phyloP scores from a whole-genome alignment of 2,113 vertebrate genomes.

The Origma solitaria region DNA sequence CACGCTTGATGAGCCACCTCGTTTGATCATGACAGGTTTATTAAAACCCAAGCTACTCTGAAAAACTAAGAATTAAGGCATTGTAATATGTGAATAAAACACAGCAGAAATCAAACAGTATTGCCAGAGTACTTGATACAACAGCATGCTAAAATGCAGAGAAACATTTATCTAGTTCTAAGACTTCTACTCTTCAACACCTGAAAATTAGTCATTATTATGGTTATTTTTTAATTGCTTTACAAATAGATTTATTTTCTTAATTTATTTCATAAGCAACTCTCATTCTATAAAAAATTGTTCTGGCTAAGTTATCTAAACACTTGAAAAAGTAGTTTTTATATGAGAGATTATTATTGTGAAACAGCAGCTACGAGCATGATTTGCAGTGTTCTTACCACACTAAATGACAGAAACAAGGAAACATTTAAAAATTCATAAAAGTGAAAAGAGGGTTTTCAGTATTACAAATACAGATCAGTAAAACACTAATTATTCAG shows the following conservation, averaged over 20 bases:
- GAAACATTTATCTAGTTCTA: neutral
- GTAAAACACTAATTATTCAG: neutral
- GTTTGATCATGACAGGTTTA: neutral
- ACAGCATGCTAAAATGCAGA: neutral
- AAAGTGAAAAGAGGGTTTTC: neutral
- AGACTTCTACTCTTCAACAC: neutral
- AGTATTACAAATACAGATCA: neutral
- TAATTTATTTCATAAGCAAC: neutral
- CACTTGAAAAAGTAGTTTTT: neutral
- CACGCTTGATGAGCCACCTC: neutral
- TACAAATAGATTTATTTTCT: neutral
- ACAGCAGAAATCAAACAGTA: neutral
- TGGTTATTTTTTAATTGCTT: neutral
- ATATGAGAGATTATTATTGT: neutral
- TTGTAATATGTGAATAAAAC: neutral
- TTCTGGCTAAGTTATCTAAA: neutral
- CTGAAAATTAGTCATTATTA: neutral
- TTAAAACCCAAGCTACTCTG: neutral
- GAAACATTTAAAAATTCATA: neutral
- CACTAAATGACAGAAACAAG: neutral
- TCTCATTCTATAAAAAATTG: neutral
- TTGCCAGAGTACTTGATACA: neutral
- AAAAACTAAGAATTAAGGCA: neutral
- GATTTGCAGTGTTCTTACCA: neutral
- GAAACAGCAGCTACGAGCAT: neutral